These are phyloP conservation scores for Oceanodroma tethys DNA, from an alignment of 2,113 vertebrate genomes.

Conservation along the genomic window DNA sequence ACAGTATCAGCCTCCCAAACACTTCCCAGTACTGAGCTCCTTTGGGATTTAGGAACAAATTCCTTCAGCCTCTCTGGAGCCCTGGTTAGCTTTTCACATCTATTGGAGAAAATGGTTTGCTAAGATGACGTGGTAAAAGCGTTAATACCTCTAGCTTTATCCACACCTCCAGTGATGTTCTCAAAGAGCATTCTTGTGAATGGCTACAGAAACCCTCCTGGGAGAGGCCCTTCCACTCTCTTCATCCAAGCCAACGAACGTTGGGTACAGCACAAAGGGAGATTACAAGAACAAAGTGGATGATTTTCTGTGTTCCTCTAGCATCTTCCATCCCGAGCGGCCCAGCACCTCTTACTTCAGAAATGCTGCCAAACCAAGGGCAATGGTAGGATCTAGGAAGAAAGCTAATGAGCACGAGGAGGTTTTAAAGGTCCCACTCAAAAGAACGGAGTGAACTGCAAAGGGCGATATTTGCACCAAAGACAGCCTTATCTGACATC, in stretches of 20 bases:
- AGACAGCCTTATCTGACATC: background rate
- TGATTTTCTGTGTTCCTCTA: background rate
- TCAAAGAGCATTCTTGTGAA: background rate
- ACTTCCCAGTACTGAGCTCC: background rate
- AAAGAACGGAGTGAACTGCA: background rate
- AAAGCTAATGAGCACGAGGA: accelerated
- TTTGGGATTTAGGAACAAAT: background rate
- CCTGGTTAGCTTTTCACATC: background rate
- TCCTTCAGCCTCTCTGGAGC: background rate
- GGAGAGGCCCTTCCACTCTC: background rate
- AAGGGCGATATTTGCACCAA: background rate
- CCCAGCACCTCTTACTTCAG: background rate
- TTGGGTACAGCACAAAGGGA: background rate
- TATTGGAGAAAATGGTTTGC: background rate
- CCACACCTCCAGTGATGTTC: background rate
- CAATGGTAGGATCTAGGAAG: background rate
- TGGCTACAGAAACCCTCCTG: background rate
- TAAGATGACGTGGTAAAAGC: background rate
- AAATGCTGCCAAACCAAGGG: background rate
- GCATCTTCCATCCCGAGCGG: background rate
- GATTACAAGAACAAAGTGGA: background rate
- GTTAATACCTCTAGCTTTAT: background rate
- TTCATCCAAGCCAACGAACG: accelerated
- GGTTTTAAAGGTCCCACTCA: background rate
- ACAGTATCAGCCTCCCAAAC: background rate